phyloP scores from a whole-genome alignment of 2,113 vertebrate genomes.

The Pelmatolapia mariae region DNA sequence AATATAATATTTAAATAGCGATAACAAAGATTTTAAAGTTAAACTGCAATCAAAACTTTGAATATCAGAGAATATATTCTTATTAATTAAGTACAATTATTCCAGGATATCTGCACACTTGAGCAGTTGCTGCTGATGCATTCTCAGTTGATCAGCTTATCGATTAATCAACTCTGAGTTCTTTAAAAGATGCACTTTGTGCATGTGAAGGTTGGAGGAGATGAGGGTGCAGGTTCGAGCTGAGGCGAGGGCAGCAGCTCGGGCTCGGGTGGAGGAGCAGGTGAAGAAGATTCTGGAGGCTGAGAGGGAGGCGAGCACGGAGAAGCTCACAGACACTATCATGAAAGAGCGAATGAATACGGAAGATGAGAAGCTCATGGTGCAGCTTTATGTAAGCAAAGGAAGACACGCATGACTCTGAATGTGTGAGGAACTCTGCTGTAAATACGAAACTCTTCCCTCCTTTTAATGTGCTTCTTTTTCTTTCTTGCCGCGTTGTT shows the following conservation, averaged over 20 bases:
- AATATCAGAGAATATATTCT: neutral
- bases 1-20: neutral
- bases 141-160: neutral
- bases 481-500: slow-evolving; percentile 10
- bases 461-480: slow-evolving; percentile 15
- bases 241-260: slow-evolving; percentile 38
- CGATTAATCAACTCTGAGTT: neutral
- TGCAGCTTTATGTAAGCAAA: slow-evolving; percentile 66
- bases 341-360: slow-evolving; percentile 39
- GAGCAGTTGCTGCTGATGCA: neutral
- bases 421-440: neutral
- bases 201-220: slow-evolving; percentile 50
- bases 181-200: neutral
- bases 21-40: neutral
- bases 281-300: slow-evolving; percentile 53
- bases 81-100: neutral
- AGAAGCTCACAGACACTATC: slow-evolving; percentile 45
- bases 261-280: slow-evolving; percentile 47
- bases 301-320: slow-evolving; percentile 23
- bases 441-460: neutral
- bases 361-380: slow-evolving; percentile 46
- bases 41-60: neutral
- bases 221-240: slow-evolving; percentile 16
- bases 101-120: neutral
- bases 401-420: neutral